Conservation (phyloP, 2,113 vertebrate species). For the Notarius lentiginosus region DNA sequence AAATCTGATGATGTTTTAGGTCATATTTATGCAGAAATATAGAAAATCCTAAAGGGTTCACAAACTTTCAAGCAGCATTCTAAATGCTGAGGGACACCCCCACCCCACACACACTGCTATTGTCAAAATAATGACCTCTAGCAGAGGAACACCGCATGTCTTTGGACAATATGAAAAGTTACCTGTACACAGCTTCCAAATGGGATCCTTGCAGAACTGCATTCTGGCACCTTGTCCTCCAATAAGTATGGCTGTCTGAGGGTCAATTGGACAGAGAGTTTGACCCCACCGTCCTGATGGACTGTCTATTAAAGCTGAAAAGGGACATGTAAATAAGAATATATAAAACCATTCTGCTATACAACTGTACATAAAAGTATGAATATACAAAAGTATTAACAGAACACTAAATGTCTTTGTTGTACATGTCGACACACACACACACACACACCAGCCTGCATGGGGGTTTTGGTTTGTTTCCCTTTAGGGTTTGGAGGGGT, state of each 20-base stretch:
- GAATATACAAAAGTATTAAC: not conserved
- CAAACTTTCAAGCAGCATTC: not conserved
- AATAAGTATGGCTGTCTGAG: constrained; percentile 74
- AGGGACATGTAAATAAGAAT: not conserved
- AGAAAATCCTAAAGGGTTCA: too few relatives aligned
- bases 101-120: not conserved
- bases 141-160: not conserved
- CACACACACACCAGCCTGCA: constrained; percentile 63
- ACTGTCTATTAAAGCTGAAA: constrained; percentile 52
- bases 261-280: constrained; percentile 70
- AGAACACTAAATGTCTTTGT: not conserved
- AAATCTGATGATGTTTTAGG: too few relatives aligned
- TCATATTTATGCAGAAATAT: too few relatives aligned
- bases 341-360: not conserved
- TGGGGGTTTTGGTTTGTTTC: constrained; percentile 63
- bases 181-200: constrained; percentile 79
- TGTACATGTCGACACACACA: not conserved
- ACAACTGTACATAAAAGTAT: not conserved
- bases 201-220: constrained; percentile 76
- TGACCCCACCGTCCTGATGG: constrained; percentile 76
- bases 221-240: constrained; percentile 74
- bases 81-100: not conserved
- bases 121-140: not conserved
- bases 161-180: not conserved
- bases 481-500: constrained; percentile 54